phyloP scores from a whole-genome alignment of 1,140 invertebrate species.

The Penaeus indicus region DNA sequence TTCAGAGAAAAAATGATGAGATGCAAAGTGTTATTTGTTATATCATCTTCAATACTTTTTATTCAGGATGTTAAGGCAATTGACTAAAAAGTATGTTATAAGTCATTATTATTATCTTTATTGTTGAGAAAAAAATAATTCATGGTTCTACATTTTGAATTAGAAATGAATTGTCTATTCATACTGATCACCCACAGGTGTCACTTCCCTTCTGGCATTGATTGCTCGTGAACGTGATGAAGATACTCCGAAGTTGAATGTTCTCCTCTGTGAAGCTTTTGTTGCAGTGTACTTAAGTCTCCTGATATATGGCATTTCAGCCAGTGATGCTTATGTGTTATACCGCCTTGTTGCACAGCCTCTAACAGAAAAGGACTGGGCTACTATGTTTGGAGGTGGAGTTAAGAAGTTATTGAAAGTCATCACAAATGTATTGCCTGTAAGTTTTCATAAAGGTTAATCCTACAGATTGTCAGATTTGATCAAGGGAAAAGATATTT shows the following conservation, averaged over 20 bases:
- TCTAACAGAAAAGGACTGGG: constrained; percentile 86
- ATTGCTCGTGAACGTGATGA: constrained; percentile 95
- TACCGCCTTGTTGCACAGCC: constrained; percentile 83
- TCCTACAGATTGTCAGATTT: neutral
- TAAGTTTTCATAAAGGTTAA: neutral
- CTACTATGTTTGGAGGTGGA: constrained; percentile 93
- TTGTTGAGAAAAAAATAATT: no score
- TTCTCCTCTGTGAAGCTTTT: constrained; percentile 93
- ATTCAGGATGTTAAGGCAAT: no score
- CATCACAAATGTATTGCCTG: constrained; percentile 71
- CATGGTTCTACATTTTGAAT: no score
- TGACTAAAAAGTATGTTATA: no score
- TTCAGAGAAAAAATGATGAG: neutral
- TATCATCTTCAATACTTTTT: neutral
- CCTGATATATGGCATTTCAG: constrained; percentile 92
- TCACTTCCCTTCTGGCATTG: constrained; percentile 90
- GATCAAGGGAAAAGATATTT: neutral
- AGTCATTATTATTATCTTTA: no score
- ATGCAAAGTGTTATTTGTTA: neutral
- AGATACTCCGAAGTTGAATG: constrained; percentile 92
- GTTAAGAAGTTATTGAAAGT: constrained; percentile 90
- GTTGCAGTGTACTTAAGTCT: constrained; percentile 93
- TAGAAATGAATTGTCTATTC: neutral
- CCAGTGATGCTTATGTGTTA: constrained; percentile 82
- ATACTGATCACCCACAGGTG: constrained; percentile 73